Evolutionary conservation across 2,888 invertebrate species (phyloP).

Genomic region (Lagria hirta): DNA sequence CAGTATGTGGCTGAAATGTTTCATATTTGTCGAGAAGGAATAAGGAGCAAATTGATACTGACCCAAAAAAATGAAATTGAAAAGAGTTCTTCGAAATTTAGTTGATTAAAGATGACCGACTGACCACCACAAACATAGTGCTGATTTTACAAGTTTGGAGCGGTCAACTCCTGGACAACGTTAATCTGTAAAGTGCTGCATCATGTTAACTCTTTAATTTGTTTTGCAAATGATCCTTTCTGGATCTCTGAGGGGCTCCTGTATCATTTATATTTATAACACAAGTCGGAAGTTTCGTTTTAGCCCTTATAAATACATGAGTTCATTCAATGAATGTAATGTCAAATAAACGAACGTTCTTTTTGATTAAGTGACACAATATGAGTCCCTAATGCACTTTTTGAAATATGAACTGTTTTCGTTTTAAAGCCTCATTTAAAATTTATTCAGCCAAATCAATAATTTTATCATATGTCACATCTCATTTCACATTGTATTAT

Average conservation of each 20-base stretch:
- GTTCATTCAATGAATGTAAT: conserved; percentile 36
- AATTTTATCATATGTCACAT: too few species aligned
- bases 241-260: conserved; percentile 32
- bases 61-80: too few species aligned
- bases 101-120: conserved; percentile 16
- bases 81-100: too few species aligned
- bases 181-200: conserved; percentile 52
- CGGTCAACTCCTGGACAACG: conserved; percentile 36
- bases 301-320: conserved; percentile 34
- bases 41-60: too few species aligned
- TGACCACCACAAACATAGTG: too few species aligned
- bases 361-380: conserved; percentile 34
- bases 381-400: conserved; percentile 26
- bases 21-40: too few species aligned
- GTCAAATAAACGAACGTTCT: conserved; percentile 32
- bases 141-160: conserved; percentile 11
- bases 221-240: conserved; percentile 50
- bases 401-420: too few species aligned
- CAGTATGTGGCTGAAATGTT: too few species aligned
- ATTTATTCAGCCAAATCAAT: too few species aligned
- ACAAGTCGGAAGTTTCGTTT: conserved; percentile 29
- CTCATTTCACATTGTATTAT: too few species aligned
- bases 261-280: conserved; percentile 38
- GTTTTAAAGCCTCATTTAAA: too few species aligned
- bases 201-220: conserved; percentile 53